These are phyloP conservation scores for Danio choprae DNA, from an alignment of 2,797 vertebrate genomes.

Conservation along the genomic window DNA sequence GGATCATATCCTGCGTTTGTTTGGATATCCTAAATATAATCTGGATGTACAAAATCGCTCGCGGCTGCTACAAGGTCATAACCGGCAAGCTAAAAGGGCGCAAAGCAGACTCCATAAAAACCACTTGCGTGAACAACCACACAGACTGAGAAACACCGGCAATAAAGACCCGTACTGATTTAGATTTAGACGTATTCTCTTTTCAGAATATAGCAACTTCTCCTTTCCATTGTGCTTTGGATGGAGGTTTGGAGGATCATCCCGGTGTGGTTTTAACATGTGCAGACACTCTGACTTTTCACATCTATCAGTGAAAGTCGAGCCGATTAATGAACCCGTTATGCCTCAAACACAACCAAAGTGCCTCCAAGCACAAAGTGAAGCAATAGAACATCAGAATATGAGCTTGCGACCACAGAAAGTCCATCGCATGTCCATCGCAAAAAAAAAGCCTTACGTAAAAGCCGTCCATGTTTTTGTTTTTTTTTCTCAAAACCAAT, in stretches of 20 bases:
- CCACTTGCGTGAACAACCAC: slow-evolving; percentile 75
- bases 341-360: slow-evolving; percentile 70
- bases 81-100: slow-evolving; percentile 58
- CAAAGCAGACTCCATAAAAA: slow-evolving; percentile 59
- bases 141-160: slow-evolving; percentile 68
- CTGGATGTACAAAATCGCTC: slow-evolving; percentile 84
- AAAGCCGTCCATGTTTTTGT: neutral
- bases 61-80: slow-evolving; percentile 83
- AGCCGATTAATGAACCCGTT: slow-evolving; percentile 41
- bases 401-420: slow-evolving; percentile 18
- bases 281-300: neutral
- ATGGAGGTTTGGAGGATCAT: neutral
- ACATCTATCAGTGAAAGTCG: neutral
- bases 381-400: slow-evolving; percentile 67
- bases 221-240: neutral
- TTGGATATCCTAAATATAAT: slow-evolving; percentile 81
- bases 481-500: neutral
- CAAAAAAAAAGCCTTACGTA: slow-evolving; percentile 20
- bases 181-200: slow-evolving; percentile 14
- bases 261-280: slow-evolving; percentile 9
- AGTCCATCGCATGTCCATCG: slow-evolving; percentile 26
- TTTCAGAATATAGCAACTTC: neutral
- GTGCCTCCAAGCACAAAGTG: slow-evolving; percentile 76
- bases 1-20: slow-evolving; percentile 83
- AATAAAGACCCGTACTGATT: neutral